Conservation (phyloP, 2,888 invertebrate genomes). For the Trissolcus brochymenae region DNA sequence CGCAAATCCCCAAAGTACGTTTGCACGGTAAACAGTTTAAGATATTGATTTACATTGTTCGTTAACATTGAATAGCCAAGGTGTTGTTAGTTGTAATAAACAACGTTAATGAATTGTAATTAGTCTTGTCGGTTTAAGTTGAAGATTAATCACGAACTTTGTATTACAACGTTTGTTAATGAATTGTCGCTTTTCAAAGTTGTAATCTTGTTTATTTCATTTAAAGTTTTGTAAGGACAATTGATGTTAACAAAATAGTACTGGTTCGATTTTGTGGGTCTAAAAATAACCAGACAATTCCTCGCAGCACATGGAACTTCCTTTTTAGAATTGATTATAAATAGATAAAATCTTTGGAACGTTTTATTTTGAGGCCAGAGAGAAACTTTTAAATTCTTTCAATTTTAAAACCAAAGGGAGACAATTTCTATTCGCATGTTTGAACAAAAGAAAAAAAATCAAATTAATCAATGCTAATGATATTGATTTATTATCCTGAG, state of each 20-base stretch:
- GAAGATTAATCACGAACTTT: too few relatives aligned
- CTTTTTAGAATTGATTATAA: conserved; percentile 19
- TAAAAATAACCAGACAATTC: conserved; percentile 15
- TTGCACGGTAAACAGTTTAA: conserved; percentile 6
- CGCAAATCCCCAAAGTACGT: background rate
- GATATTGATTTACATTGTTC: conserved; percentile 11
- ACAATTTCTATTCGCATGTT: too few relatives aligned
- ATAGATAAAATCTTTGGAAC: conserved; percentile 5
- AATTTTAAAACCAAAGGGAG: background rate
- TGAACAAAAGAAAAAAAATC: too few relatives aligned
- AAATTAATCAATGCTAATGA: too few relatives aligned
- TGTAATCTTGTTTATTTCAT: too few relatives aligned
- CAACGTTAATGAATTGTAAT: conserved; percentile 3
- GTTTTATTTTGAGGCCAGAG: conserved; percentile 11
- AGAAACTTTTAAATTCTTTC: conserved; percentile 6
- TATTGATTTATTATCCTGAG: too few relatives aligned
- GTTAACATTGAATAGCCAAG: conserved; percentile 8
- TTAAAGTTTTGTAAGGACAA: too few relatives aligned
- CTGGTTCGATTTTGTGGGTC: background rate
- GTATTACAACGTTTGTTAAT: too few relatives aligned
- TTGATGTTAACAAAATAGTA: background rate
- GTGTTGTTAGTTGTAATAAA: conserved; percentile 6
- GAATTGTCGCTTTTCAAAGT: too few relatives aligned
- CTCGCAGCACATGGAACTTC: background rate
- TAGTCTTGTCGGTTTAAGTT: too few relatives aligned